Evolutionary conservation across 2,113 vertebrate species (phyloP).

Genomic region (Pholis gunnellus): DNA sequence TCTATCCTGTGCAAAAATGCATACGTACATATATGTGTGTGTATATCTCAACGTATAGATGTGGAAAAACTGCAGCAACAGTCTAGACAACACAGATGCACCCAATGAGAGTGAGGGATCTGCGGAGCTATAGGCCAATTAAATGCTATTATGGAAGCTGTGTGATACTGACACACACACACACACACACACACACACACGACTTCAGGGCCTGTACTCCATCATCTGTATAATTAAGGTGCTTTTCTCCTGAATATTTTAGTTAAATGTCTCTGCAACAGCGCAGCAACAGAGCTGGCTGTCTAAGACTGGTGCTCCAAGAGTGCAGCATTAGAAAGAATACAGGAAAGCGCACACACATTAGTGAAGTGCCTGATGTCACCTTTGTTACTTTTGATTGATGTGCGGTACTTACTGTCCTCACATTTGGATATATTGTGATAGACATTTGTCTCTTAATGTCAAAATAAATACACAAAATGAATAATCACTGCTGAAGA

Average conservation of each 20-base stretch:
- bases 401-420: not conserved
- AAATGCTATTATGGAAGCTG: conserved; percentile 62
- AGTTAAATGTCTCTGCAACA: conserved; percentile 63
- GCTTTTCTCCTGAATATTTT: conserved; percentile 79
- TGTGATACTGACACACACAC: conserved; percentile 33
- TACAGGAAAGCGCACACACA: not conserved
- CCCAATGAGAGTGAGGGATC: conserved; percentile 52
- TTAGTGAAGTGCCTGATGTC: not conserved
- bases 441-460: not conserved
- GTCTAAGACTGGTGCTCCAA: conserved; percentile 16
- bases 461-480: not conserved
- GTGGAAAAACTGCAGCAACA: conserved; percentile 26
- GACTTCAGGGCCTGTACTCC: conserved; percentile 62
- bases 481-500: not conserved
- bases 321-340: conserved; percentile 22
- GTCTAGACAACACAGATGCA: conserved; percentile 60
- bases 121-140: conserved; percentile 60
- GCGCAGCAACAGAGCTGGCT: conserved; percentile 51
- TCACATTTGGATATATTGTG: not conserved
- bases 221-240: conserved; percentile 79
- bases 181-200: conserved; percentile 35
- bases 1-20: not conserved
- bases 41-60: not conserved
- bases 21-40: not conserved
- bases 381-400: not conserved